phyloP scores from a whole-genome alignment of 2,113 vertebrate genomes.

The Myrmophylax atrothorax region DNA sequence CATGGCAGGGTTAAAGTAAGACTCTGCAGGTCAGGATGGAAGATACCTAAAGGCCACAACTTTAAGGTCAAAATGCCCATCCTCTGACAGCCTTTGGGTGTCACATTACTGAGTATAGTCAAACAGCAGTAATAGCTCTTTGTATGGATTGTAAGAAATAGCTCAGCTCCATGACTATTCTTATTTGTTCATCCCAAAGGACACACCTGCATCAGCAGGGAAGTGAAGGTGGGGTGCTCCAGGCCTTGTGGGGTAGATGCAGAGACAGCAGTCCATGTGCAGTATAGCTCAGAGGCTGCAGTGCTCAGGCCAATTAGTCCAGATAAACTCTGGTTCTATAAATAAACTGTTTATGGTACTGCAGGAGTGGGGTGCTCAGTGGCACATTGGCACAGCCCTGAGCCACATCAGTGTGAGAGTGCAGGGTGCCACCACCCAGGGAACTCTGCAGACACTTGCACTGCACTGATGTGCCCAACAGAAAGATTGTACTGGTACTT shows the following conservation, averaged over 20 bases:
- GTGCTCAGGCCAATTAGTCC: neutral
- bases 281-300: neutral
- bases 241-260: neutral
- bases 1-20: neutral
- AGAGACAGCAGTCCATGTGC: neutral
- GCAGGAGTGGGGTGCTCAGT: neutral
- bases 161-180: neutral
- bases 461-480: neutral
- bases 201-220: neutral
- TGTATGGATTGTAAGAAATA: neutral
- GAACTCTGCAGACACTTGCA: neutral
- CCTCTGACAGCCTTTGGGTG: neutral
- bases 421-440: neutral
- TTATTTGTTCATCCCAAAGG: neutral
- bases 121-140: neutral
- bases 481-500: neutral
- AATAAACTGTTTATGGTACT: neutral
- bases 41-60: neutral
- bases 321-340: neutral
- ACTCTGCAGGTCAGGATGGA: neutral
- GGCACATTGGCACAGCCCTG: neutral
- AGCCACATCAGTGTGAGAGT: neutral
- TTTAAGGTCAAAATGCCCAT: neutral
- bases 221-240: neutral
- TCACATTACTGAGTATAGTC: neutral